phyloP scores from a whole-genome alignment of 2,113 vertebrate species.

The Oxyura jamaicensis region DNA sequence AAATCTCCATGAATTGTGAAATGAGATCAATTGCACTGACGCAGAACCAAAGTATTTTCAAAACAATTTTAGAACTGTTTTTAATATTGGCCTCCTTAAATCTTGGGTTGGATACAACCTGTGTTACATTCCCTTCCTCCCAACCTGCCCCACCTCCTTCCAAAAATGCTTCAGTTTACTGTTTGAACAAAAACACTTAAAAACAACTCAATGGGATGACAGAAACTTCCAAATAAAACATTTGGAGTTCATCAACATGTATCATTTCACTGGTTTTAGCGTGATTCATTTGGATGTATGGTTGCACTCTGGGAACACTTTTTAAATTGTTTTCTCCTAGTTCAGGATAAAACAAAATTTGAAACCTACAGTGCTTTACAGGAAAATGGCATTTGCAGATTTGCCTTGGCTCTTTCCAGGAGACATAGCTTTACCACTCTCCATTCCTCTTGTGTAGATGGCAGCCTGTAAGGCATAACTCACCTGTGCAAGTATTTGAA shows the following conservation, averaged over 20 bases:
- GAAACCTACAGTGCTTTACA: not conserved
- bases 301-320: not conserved
- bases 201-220: not conserved
- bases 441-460: not conserved
- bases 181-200: not conserved
- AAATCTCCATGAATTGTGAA: not conserved
- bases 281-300: slow-evolving; percentile 36
- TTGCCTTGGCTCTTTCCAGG: not conserved
- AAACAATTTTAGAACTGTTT: not conserved
- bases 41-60: slow-evolving; percentile 18
- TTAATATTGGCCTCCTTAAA: not conserved
- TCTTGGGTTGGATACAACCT: not conserved
- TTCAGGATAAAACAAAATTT: slow-evolving; percentile 23
- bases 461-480: not conserved
- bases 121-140: not conserved
- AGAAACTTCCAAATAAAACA: slow-evolving; percentile 51
- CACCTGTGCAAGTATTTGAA: not conserved
- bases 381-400: not conserved
- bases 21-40: slow-evolving; percentile 38
- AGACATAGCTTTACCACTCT: not conserved
- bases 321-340: slow-evolving; percentile 19
- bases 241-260: slow-evolving; percentile 51
- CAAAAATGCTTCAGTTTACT: not conserved
- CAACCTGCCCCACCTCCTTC: not conserved
- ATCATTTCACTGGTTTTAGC: slow-evolving; percentile 11